These are phyloP conservation scores for Xyrauchen texanus DNA, from an alignment of 2,113 vertebrate species.

Conservation along the genomic window DNA sequence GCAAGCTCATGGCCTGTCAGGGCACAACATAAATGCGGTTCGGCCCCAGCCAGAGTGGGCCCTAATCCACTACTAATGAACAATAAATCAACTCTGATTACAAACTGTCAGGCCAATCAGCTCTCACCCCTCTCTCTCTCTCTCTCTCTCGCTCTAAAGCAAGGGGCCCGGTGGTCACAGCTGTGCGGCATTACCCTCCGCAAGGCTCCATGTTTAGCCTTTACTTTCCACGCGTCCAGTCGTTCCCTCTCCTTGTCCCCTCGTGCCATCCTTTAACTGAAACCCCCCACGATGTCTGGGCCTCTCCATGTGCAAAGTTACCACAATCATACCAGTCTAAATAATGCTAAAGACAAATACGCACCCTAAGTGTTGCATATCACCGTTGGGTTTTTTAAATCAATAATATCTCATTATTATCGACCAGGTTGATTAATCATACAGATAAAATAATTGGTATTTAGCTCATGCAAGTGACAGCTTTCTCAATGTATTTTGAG, in stretches of 20 bases:
- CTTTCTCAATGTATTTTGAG: no score
- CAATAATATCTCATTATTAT: neutral
- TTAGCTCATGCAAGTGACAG: no score
- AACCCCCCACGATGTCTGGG: conserved; percentile 2
- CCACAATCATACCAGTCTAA: neutral
- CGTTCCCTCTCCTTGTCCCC: conserved; percentile 33
- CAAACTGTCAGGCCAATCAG: conserved; percentile 95
- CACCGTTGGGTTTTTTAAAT: neutral
- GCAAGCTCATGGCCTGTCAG: conserved; percentile 87
- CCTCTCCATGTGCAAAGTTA: neutral
- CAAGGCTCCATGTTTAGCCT: conserved; percentile 60
- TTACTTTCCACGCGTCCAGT: conserved; percentile 14
- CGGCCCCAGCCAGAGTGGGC: conserved; percentile 91
- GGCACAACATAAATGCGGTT: conserved; percentile 93
- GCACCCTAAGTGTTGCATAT: neutral
- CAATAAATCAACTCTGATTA: conserved; percentile 99
- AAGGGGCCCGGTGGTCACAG: conserved; percentile 76
- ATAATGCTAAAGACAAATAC: no score
- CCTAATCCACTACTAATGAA: conserved; percentile 98
- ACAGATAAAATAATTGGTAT: no score
- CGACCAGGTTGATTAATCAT: no score
- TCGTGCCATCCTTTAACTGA: neutral
- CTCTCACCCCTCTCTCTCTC: conserved; percentile 77
- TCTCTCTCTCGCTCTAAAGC: conserved; percentile 50
- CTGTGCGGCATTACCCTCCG: conserved; percentile 68